A percentile compares a stretch with the other conserved stretches of the same genome.
Conservation (phyloP, 2,113 vertebrate species). For the Ceyx cyanopectus region DNA sequence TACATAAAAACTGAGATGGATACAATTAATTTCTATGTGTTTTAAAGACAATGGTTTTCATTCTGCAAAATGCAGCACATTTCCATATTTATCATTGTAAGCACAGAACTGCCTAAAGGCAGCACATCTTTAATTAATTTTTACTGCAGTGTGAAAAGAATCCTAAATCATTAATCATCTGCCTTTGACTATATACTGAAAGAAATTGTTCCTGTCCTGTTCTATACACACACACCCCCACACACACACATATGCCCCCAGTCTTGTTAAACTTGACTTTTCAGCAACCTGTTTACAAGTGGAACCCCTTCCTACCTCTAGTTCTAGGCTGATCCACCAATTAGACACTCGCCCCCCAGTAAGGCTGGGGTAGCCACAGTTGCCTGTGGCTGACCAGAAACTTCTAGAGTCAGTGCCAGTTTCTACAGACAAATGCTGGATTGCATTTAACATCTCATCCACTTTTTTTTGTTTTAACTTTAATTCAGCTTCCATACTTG, state of each 20-base stretch:
- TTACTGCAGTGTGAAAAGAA: constrained; percentile 51
- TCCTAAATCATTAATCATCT: constrained; percentile 59
- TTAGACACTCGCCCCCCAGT: not conserved
- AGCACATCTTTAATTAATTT: constrained; percentile 67
- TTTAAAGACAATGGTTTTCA: constrained; percentile 42
- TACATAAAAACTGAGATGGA: constrained; percentile 54
- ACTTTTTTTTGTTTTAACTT: not conserved
- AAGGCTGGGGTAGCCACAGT: not conserved
- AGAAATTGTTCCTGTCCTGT: not conserved
- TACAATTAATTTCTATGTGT: constrained; percentile 47
- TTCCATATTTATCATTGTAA: constrained; percentile 57
- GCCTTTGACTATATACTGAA: constrained; percentile 27
- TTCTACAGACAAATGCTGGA: not conserved
- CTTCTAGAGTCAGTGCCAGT: not conserved
- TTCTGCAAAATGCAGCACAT: constrained; percentile 53
- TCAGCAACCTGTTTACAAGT: not conserved
- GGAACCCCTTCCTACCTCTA: not conserved
- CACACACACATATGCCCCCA: not conserved
- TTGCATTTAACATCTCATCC: not conserved
- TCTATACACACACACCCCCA: not conserved
- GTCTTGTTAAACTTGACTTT: not conserved
- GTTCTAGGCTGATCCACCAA: not conserved
- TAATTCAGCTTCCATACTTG: not conserved
- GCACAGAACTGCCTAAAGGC: constrained; percentile 54
- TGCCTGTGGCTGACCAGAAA: not conserved